phyloP scores from a whole-genome alignment of 2,113 vertebrate genomes.

The Odocoileus virginianus region DNA sequence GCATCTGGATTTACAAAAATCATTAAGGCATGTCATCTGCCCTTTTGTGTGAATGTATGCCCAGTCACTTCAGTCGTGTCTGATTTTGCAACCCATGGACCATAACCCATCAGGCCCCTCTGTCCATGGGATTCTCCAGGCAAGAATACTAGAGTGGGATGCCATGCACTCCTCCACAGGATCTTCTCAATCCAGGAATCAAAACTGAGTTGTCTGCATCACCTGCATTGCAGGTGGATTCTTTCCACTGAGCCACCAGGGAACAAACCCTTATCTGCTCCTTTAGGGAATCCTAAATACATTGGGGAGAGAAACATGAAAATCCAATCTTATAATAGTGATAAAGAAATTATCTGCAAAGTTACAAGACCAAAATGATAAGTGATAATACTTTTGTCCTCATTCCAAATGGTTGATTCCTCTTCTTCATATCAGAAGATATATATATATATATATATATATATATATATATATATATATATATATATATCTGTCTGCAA shows the following conservation, averaged over 20 bases:
- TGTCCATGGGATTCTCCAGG: not conserved
- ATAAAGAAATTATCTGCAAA: not conserved
- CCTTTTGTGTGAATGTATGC: not conserved
- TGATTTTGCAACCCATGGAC: not conserved
- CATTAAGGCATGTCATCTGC: not conserved
- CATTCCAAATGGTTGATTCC: not conserved
- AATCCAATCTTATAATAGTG: not conserved
- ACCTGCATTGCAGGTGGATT: not conserved
- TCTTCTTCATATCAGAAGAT: not conserved
- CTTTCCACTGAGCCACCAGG: not conserved
- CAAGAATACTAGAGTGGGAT: not conserved
- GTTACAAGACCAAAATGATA: not conserved
- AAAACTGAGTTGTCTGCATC: not conserved
- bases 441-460: not conserved
- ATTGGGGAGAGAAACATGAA: not conserved
- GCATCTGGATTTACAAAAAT: slow-evolving; percentile 10
- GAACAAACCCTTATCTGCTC: not conserved
- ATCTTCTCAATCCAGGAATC: not conserved
- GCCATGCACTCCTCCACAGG: not conserved
- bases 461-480: not conserved
- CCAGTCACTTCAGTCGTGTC: not conserved
- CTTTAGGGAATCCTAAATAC: not conserved
- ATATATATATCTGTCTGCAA: not conserved
- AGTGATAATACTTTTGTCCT: not conserved
- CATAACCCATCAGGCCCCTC: not conserved